Conservation (phyloP, 2,888 invertebrate species). For the Platycheirus rosarum region DNA sequence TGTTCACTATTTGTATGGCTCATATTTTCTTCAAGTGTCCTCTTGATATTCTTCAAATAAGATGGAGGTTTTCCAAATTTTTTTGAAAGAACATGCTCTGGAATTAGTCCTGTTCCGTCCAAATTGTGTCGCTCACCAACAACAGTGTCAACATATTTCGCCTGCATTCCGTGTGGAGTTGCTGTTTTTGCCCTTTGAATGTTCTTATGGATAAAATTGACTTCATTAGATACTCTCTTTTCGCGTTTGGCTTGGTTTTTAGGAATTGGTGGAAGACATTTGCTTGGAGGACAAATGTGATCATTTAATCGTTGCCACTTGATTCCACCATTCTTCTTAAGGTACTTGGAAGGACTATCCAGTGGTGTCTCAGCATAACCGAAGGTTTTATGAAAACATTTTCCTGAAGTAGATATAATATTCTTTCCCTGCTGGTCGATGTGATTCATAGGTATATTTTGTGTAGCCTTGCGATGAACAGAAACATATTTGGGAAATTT, state of each 20-base stretch:
- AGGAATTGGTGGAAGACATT: constrained; percentile 83
- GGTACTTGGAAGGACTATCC: constrained; percentile 85
- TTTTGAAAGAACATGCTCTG: constrained; percentile 85
- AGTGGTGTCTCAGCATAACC: constrained; percentile 87
- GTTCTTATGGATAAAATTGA: constrained; percentile 83
- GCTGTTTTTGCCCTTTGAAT: constrained; percentile 84
- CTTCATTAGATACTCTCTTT: constrained; percentile 58
- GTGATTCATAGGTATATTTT: constrained; percentile 76
- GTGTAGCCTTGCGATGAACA: constrained; percentile 56
- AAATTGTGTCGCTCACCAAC: constrained; percentile 86
- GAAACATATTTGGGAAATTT: constrained; percentile 79
- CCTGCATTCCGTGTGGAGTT: constrained; percentile 84
- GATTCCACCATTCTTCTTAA: constrained; percentile 86
- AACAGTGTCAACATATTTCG: constrained; percentile 85
- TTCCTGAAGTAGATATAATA: constrained; percentile 83
- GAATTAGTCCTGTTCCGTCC: constrained; percentile 86
- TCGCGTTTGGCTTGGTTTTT: constrained; percentile 75
- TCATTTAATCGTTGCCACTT: constrained; percentile 80
- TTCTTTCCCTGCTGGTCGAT: constrained; percentile 82
- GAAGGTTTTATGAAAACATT: constrained; percentile 85
- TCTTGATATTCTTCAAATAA: constrained; percentile 85
- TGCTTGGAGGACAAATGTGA: constrained; percentile 80
- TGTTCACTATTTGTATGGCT: neutral
- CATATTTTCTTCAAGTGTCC: constrained; percentile 79
- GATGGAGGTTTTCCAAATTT: constrained; percentile 89